Evolutionary conservation across 2,113 vertebrate species (phyloP).

Genomic region (Mesocricetus auratus): DNA sequence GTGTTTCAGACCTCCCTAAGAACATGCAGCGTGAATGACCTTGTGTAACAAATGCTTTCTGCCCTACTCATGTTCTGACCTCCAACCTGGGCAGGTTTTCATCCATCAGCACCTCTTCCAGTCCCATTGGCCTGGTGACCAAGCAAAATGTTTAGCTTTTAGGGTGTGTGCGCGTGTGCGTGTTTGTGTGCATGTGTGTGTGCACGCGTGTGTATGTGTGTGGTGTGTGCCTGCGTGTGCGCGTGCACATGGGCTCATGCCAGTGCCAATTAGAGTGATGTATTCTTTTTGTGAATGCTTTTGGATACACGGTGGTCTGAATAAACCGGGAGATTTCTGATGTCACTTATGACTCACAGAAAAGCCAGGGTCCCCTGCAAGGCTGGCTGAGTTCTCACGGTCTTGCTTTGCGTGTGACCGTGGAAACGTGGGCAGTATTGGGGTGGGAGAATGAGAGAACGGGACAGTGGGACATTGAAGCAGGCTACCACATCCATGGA

Average conservation of each 20-base stretch:
- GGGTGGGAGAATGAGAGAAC: not conserved
- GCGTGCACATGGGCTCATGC: not conserved
- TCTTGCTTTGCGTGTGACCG: not conserved
- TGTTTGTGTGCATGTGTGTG: not conserved
- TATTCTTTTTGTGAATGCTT: slow-evolving; percentile 18
- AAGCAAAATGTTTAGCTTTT: not conserved
- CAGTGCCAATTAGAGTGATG: not conserved
- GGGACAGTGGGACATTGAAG: not conserved
- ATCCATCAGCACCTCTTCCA: not conserved
- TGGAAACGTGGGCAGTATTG: not conserved
- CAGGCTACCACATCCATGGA: not conserved
- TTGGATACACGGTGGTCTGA: slow-evolving; percentile 14
- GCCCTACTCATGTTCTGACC: not conserved
- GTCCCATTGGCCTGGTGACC: not conserved
- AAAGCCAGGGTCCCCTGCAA: slow-evolving; percentile 4
- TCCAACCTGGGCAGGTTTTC: not conserved
- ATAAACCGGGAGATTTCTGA: slow-evolving; percentile 14
- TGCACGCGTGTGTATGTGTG: not conserved
- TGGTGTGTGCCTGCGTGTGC: not conserved
- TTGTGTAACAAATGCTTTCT: not conserved
- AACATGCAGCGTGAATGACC: not conserved
- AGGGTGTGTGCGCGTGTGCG: not conserved
- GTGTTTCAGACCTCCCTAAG: slow-evolving; percentile 6
- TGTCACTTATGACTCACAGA: slow-evolving; percentile 29
- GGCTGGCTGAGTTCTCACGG: slow-evolving; percentile 1